A percentile compares a stretch with the other conserved stretches of the same genome.
Conservation (phyloP, 2,888 invertebrate genomes). For the Drosophila demipolita region DNA sequence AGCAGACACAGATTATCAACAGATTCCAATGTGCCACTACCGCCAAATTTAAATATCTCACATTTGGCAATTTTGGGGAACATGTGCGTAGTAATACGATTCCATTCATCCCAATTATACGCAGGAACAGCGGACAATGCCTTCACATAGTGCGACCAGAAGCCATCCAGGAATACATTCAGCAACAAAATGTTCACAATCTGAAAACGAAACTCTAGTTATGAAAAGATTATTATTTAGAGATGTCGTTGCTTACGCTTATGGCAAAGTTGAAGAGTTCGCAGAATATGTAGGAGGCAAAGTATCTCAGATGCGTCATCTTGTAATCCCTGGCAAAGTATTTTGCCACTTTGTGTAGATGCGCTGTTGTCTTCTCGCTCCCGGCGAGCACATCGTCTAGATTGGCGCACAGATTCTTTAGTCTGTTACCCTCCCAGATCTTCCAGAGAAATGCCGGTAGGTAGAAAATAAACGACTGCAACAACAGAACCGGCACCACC, state of each 20-base stretch:
- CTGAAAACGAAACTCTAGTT: conserved; percentile 38
- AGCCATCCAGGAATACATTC: conserved; percentile 81
- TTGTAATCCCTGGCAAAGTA: conserved; percentile 80
- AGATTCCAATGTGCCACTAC: conserved; percentile 91
- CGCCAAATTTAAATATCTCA: conserved; percentile 93
- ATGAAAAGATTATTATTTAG: rapidly evolving
- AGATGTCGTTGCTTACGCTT: conserved; percentile 86
- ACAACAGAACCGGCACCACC: conserved; percentile 82
- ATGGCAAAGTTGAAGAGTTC: conserved; percentile 91
- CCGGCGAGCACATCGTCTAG: conserved; percentile 72
- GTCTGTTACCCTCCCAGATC: conserved; percentile 85
- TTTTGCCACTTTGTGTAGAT: conserved; percentile 67
- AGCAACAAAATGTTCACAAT: conserved; percentile 80
- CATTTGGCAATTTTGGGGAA: conserved; percentile 93
- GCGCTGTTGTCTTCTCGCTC: conserved; percentile 61
- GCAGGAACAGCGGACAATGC: conserved; percentile 77
- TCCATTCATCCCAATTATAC: conserved; percentile 82
- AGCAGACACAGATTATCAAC: conserved; percentile 92
- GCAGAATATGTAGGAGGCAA: conserved; percentile 89
- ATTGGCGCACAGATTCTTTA: conserved; percentile 82
- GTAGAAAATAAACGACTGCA: conserved; percentile 82
- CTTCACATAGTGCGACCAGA: conserved; percentile 81
- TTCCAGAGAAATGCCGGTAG: conserved; percentile 84
- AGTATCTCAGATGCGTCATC: conserved; percentile 86
- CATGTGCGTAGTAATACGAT: conserved; percentile 79